Percentiles rank a stretch among this genome's conserved stretches.
phyloP scores from a whole-genome alignment of 2,113 vertebrate species.

The Melanostigma gelatinosum region DNA sequence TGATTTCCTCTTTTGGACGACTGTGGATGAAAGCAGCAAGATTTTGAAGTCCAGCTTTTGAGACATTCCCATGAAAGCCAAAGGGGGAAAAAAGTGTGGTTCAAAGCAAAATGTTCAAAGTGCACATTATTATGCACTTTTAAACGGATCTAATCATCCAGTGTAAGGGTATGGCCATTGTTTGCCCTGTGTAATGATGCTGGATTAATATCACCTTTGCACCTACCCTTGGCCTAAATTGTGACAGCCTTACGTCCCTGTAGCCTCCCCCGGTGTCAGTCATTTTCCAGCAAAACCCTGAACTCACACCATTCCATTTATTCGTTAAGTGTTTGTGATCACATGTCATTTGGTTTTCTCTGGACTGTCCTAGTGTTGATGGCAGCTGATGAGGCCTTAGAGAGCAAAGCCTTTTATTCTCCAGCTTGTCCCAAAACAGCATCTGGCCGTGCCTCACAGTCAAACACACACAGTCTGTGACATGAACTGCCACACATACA shows the following conservation, averaged over 20 bases:
- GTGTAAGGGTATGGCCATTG: neutral
- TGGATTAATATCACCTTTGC: constrained; percentile 47
- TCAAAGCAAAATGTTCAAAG: constrained; percentile 23
- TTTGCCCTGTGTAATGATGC: constrained; percentile 46
- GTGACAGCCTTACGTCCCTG: constrained; percentile 38
- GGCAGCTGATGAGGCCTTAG: constrained; percentile 76
- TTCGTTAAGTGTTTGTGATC: constrained; percentile 70
- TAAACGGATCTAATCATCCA: constrained; percentile 33
- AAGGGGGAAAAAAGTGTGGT: neutral
- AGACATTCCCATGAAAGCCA: constrained; percentile 16
- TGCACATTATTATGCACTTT: constrained; percentile 30
- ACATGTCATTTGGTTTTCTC: constrained; percentile 67
- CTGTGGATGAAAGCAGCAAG: neutral
- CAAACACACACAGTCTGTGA: constrained; percentile 58
- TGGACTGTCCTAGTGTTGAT: constrained; percentile 65
- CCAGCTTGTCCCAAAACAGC: constrained; percentile 75
- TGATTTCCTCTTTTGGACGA: constrained; percentile 22
- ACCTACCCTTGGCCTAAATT: constrained; percentile 7
- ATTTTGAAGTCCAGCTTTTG: neutral
- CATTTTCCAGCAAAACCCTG: constrained; percentile 56
- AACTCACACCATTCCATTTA: constrained; percentile 69
- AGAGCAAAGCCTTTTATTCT: constrained; percentile 75
- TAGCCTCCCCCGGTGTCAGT: constrained; percentile 40
- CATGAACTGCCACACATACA: constrained; percentile 35
- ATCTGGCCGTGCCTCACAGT: constrained; percentile 72